Percentiles rank a stretch among this genome's conserved stretches.
phyloP scores from a whole-genome alignment of 2,113 vertebrate species.

The Athene cunicularia region DNA sequence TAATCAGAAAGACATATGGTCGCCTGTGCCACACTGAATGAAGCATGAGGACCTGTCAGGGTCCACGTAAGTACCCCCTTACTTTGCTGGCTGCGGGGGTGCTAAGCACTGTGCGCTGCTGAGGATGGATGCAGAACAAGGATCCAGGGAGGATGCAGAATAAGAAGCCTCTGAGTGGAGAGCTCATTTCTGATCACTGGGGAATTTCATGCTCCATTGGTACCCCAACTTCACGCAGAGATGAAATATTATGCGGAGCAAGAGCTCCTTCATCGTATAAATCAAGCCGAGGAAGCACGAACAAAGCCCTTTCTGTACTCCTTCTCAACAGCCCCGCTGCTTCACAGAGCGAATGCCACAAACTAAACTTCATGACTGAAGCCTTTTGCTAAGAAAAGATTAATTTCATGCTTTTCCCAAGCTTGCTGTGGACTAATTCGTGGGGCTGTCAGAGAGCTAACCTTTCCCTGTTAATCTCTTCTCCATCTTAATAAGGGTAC shows the following conservation, averaged over 20 bases:
- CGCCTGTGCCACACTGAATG: fast-evolving
- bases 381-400: slow-evolving; percentile 37
- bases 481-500: background rate
- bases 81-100: background rate
- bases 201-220: slow-evolving; percentile 10
- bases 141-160: background rate
- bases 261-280: slow-evolving; percentile 24
- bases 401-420: slow-evolving; percentile 32
- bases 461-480: background rate
- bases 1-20: background rate
- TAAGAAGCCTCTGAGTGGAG: background rate
- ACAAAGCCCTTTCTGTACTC: slow-evolving; percentile 48
- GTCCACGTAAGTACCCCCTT: background rate
- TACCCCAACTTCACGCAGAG: background rate
- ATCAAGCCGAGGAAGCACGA: slow-evolving; percentile 20
- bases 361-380: slow-evolving; percentile 21
- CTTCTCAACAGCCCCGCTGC: background rate
- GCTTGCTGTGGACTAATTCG: background rate
- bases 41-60: background rate
- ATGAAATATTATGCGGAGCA: background rate
- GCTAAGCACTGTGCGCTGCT: background rate
- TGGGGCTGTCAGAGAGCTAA: background rate
- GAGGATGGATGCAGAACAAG: background rate
- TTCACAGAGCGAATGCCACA: background rate
- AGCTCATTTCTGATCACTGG: background rate